A percentile compares a stretch with the other conserved stretches of the same genome.
Evolutionary conservation across 23 tunicate species (phyloP).

Genomic region (Corella eumyota): DNA sequence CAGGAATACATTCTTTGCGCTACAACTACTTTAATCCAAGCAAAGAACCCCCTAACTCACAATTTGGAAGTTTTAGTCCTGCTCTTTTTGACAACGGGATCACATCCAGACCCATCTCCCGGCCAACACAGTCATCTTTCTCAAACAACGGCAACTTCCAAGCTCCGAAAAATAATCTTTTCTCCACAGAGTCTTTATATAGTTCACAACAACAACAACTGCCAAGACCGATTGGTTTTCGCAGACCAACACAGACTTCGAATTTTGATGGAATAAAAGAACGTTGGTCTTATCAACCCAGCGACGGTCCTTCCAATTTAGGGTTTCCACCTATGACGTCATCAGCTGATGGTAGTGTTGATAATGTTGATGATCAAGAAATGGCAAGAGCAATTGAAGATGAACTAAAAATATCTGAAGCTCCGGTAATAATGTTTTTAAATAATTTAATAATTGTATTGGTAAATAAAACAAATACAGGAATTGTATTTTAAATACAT

Average conservation of each 20-base stretch:
- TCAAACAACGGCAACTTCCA: constrained; percentile 5
- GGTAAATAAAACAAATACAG: no score
- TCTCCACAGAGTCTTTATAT: constrained; percentile 6
- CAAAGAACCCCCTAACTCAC: constrained; percentile 10
- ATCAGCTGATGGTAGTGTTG: constrained; percentile 12
- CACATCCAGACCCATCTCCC: constrained; percentile 8
- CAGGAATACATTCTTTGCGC: constrained; percentile 9
- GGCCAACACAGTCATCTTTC: background rate
- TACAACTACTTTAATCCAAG: constrained; percentile 10
- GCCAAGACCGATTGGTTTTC: constrained; percentile 64
- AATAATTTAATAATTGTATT: background rate
- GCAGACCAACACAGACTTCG: constrained; percentile 24
- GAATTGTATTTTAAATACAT: no score
- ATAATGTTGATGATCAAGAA: constrained; percentile 32
- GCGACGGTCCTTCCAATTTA: constrained; percentile 1
- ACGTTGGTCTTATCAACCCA: constrained; percentile 8
- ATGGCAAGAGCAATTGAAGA: constrained; percentile 53
- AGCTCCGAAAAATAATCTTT: constrained; percentile 2
- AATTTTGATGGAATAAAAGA: no score
- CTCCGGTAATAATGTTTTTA: constrained; percentile 10
- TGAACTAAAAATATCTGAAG: constrained; percentile 12
- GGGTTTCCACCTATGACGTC: constrained; percentile 1
- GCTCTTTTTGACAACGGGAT: constrained; percentile 10
- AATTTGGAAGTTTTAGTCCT: constrained; percentile 26
- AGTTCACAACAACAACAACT: constrained; percentile 6